phyloP scores from a whole-genome alignment of 2,888 invertebrate genomes.

The Caenorhabditis macrosperma region DNA sequence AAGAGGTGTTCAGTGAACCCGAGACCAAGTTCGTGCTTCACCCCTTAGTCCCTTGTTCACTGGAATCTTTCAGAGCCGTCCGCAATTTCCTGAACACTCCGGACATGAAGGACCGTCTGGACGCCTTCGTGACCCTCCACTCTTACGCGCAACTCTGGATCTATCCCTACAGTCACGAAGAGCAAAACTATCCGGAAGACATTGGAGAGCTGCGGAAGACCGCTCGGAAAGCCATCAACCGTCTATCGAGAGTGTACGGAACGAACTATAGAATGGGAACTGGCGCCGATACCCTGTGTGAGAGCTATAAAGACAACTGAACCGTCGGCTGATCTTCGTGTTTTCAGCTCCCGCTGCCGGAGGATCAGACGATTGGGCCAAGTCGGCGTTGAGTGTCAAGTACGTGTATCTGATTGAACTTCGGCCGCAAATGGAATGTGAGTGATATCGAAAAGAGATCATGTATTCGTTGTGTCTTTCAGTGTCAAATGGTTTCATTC shows the following conservation, averaged over 20 bases:
- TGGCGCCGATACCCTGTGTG: conserved; percentile 77
- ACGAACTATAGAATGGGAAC: conserved; percentile 78
- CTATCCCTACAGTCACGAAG: conserved; percentile 79
- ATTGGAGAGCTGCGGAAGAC: conserved; percentile 73
- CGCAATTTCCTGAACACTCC: conserved; percentile 71
- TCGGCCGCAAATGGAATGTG: conserved; percentile 76
- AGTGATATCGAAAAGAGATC: not conserved
- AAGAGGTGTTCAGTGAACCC: conserved; percentile 79
- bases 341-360: conserved; percentile 75
- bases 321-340: not conserved
- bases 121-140: conserved; percentile 80
- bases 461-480: too few relatives aligned
- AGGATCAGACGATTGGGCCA: conserved; percentile 80
- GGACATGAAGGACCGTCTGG: conserved; percentile 74
- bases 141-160: conserved; percentile 80
- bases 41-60: not conserved
- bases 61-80: conserved; percentile 67
- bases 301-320: conserved; percentile 15
- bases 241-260: conserved; percentile 73
- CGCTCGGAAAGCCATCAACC: conserved; percentile 71
- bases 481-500: conserved; percentile 79
- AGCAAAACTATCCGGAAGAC: conserved; percentile 75
- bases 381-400: conserved; percentile 76
- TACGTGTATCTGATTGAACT: conserved; percentile 79
- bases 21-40: conserved; percentile 70